Base-by-base conservation (phyloP, 2,888 invertebrate species). In the Andrena trimmerana region DNA sequence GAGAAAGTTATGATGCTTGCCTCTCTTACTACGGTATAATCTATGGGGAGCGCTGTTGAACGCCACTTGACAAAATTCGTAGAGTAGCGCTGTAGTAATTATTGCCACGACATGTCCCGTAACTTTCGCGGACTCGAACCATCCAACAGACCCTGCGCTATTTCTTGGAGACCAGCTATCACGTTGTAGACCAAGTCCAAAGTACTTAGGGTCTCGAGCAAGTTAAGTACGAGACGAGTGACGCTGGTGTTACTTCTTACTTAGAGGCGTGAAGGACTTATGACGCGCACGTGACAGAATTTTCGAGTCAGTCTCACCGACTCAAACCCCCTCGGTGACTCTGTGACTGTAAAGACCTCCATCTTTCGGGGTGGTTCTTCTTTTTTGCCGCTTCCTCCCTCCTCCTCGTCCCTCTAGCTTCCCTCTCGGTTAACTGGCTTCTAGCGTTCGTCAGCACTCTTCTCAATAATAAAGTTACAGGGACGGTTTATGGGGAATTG, bases 221-320 rank as follows among this genome's bases (percentile, higher is more conserved):
- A 20, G 62, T 67, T 59, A 71, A 74, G 65, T 54, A 78, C 67
- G 68, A 52, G 82, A 71, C 77, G 77, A 73, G 85, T 76, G 72
- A 69, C 60, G 70, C 36, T 54, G 75, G 75, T 73, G 88, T 88
- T 86, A 86, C 89, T 90, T 92, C 92, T 91, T 91, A 92, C 91
- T 93, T 92, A 92, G 90, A 92, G 89, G 84, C 88, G 86, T 88
- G 85, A 87, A 90, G 90, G 91, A 93, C 92, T 93, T 93, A 93
- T 90, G 92, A 92, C 91, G 89, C 86, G 91, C 90, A 92, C 93
- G 93, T 93, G 93, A 93, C 92, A 90, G 91, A 93, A 93, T 93
- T 93, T 89, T 86, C 89, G 92, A 91, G 88, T 62, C 73, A 20
- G 59, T 42, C 27, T 27, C 60, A 73, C 36, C 68, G 67, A 54